These are phyloP conservation scores for Varecia variegata DNA, from an alignment of 2,797 vertebrate species.

Conservation along the genomic window DNA sequence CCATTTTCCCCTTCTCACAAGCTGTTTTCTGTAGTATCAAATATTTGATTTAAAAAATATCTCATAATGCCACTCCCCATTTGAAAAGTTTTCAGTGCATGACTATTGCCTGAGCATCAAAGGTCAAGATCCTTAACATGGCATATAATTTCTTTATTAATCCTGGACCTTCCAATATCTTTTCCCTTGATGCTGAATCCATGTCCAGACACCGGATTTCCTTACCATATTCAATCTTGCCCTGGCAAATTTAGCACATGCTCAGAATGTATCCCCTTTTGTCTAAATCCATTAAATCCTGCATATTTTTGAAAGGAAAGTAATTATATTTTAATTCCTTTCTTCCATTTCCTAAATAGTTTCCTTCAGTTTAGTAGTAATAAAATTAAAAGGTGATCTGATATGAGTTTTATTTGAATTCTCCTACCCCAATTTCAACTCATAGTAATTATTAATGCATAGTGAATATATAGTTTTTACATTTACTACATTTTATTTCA, in stretches of 20 bases:
- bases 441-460: no score
- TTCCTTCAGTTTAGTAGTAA: neutral
- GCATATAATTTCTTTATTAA: neutral
- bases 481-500: neutral
- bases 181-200: neutral
- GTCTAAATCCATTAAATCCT: neutral
- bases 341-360: neutral
- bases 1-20: neutral
- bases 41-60: neutral
- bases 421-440: neutral
- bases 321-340: neutral
- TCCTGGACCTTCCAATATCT: rapidly evolving
- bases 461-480: neutral
- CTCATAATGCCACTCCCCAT: neutral
- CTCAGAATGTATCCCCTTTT: neutral
- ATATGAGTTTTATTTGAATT: neutral
- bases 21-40: neutral
- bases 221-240: neutral
- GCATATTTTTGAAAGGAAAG: neutral
- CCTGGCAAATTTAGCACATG: neutral
- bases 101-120: neutral
- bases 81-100: neutral
- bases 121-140: neutral
- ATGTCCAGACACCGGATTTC: no score
- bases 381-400: no score